Percentiles rank a stretch among this genome's conserved stretches.
phyloP scores from a whole-genome alignment of 2,888 invertebrate genomes.

The Stenchaetothrips biformis region DNA sequence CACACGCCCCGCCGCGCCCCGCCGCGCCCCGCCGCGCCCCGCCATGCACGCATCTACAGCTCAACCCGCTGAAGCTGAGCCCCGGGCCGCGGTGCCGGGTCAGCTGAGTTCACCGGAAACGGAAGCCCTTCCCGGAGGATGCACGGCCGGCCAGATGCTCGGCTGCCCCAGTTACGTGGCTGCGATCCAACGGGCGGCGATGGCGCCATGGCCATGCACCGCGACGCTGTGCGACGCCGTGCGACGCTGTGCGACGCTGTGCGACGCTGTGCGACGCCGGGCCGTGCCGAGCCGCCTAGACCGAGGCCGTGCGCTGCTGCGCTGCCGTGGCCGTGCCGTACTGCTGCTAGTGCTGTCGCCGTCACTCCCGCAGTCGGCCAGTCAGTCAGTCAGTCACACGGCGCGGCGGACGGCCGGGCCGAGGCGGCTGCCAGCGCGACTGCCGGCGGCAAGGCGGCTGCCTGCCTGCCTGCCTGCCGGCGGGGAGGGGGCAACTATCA shows the following conservation, averaged over 20 bases:
- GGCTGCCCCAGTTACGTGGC: too few relatives aligned
- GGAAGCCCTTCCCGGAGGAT: too few relatives aligned
- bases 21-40: background rate
- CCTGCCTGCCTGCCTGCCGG: too few relatives aligned
- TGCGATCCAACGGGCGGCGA: too few relatives aligned
- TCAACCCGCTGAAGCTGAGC: background rate
- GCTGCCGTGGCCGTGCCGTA: background rate
- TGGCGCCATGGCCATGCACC: background rate
- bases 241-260: background rate
- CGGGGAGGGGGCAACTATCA: conserved; percentile 26
- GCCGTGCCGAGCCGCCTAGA: background rate
- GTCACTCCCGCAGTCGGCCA: background rate
- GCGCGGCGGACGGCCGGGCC: conserved; percentile 15
- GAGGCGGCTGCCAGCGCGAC: conserved; percentile 30
- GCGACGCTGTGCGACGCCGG: background rate
- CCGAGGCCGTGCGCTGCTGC: background rate
- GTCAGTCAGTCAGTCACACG: background rate
- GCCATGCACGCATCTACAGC: background rate
- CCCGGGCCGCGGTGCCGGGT: background rate
- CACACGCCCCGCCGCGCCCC: background rate
- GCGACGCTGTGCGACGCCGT: background rate
- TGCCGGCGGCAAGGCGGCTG: conserved; percentile 28
- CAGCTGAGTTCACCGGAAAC: too few relatives aligned
- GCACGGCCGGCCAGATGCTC: too few relatives aligned
- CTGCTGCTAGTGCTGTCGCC: background rate